phyloP scores from a whole-genome alignment of 2,888 invertebrate species.

The Drosophila setosimentum region DNA sequence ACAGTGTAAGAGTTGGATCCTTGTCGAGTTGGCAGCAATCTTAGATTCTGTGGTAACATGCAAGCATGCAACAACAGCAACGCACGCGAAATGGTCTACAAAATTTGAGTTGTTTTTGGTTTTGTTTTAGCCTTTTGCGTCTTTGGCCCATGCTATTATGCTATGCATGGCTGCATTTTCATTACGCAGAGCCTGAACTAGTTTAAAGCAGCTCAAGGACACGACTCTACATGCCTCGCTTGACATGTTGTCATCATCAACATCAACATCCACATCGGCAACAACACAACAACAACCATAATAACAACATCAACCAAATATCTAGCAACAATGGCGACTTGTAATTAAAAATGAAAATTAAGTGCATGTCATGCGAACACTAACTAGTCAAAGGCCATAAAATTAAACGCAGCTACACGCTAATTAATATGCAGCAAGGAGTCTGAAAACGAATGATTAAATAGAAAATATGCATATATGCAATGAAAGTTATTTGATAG shows the following conservation, averaged over 20 bases:
- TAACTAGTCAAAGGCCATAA: conserved; percentile 14
- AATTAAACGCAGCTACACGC: conserved; percentile 17
- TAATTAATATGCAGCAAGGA: conserved; percentile 25
- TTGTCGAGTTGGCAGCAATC: conserved; percentile 45
- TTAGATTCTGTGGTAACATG: conserved; percentile 47
- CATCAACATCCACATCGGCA: conserved; percentile 18
- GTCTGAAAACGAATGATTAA: neutral
- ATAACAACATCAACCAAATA: conserved; percentile 39
- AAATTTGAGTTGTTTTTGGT: conserved; percentile 25
- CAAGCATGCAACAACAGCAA: conserved; percentile 34
- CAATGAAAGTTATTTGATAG: neutral
- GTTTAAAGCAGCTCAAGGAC: conserved; percentile 75
- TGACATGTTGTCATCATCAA: conserved; percentile 56
- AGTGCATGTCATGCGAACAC: conserved; percentile 26
- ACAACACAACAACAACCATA: neutral
- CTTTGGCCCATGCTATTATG: conserved; percentile 41
- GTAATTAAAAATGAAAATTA: conserved; percentile 43
- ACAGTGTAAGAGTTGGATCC: conserved; percentile 20
- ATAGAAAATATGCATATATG: neutral
- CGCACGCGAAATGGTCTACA: conserved; percentile 36
- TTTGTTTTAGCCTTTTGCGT: conserved; percentile 18
- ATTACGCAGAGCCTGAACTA: conserved; percentile 68
- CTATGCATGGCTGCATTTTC: conserved; percentile 77
- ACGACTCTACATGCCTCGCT: conserved; percentile 54
- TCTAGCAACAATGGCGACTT: conserved; percentile 50